Evolutionary conservation across 2,113 vertebrate genomes (phyloP).

Genomic region (Atlantisia rogersi): DNA sequence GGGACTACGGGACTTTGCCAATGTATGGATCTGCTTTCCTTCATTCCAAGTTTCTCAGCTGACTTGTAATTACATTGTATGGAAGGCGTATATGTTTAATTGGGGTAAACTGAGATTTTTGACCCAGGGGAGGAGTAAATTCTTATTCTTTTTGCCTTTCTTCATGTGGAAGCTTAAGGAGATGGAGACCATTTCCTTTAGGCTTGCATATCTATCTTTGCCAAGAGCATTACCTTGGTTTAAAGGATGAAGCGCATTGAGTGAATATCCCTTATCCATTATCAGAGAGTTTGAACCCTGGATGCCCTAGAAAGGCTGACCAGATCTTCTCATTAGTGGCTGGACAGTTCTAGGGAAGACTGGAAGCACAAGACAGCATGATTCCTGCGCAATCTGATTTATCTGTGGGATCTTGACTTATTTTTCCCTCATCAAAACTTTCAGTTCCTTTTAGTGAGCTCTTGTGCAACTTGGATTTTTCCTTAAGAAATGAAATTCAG

Average conservation of each 20-base stretch:
- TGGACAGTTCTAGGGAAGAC: neutral
- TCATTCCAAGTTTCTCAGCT: slow-evolving; percentile 63
- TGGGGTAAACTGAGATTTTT: slow-evolving; percentile 21
- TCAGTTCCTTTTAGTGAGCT: neutral
- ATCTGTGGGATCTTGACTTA: neutral
- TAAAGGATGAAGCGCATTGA: neutral
- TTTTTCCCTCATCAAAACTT: neutral
- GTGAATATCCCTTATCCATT: neutral
- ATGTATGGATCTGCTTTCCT: slow-evolving; percentile 65
- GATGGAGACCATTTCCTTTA: neutral
- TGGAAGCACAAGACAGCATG: neutral
- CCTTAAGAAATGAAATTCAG: neutral
- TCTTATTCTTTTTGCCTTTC: neutral
- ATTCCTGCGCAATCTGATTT: neutral
- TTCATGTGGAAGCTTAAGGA: neutral
- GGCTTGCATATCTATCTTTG: neutral
- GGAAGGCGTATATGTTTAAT: slow-evolving; percentile 29
- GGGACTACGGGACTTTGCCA: slow-evolving; percentile 52
- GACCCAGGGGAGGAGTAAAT: slow-evolving; percentile 16
- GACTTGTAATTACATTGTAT: slow-evolving; percentile 45
- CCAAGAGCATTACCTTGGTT: neutral
- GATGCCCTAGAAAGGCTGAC: neutral
- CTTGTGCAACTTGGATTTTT: neutral
- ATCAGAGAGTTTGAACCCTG: neutral
- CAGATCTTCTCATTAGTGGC: neutral